Base-by-base conservation (phyloP, 2,888 invertebrate species). In the Latrodectus elegans region DNA sequence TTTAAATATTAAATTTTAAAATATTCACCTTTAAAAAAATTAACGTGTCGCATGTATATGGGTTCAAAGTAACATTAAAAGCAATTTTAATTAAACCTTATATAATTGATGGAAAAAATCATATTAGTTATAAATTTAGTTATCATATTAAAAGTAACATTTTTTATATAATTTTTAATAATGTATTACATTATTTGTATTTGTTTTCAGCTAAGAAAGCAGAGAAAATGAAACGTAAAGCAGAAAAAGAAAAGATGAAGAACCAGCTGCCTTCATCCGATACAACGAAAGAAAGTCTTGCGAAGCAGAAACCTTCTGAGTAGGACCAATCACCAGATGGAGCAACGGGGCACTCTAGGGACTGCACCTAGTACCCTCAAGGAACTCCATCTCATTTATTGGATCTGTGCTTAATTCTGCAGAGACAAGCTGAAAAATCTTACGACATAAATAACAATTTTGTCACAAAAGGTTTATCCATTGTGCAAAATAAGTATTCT, bases 171-270 rank as follows among this genome's bases (percentile, higher is more conserved):
- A n/a, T 22, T 22, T 22, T 22, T 1, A 70, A 70, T 15, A 70
- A 70, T 26, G n/a, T n/a, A 49, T 38, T 8, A 8, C 11, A 15
- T 53, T n/a, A 12, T 73, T 52, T n/a, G 11, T 73, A 53, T 55
- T 55, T 53, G 11, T 17, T 78, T 78, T 70, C 78, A 78, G 78
- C 78, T 15, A 78, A 78, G 73, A 51, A 53, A 22, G 78, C 78
- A 15, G 53, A 53, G 22, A 78, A 78, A 60, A 9, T 60, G 11
- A 60, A n/a, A n/a, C 60, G 60, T 60, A 55, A 78, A 55, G 70
- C 53, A 9, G 70, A 78, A 10, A 60, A 60, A 15, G 55, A 78
- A 38, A 78, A 70, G 12, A 53, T 49, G 12, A 77, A 67, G 8
- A 70, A 38, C 6, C 38, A 78, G 55, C 22, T 53, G 12, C 73